These are phyloP conservation scores for Linnaemya vulpina DNA, from an alignment of 2,888 invertebrate genomes.

Conservation along the genomic window DNA sequence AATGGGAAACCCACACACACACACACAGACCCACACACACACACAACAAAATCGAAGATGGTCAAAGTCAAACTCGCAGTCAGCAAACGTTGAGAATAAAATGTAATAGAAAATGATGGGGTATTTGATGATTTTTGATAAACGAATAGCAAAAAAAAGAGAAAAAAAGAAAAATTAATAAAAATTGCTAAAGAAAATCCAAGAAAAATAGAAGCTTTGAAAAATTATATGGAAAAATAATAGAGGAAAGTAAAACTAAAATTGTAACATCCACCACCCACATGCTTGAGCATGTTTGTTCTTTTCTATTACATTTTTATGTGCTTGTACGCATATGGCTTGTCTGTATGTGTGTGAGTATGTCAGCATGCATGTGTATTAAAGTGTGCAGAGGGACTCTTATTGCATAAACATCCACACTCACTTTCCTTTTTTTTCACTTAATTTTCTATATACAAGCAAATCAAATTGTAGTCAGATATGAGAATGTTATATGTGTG, in stretches of 20 bases:
- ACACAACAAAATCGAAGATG: conserved; percentile 17
- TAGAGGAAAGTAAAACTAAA: conserved; percentile 51
- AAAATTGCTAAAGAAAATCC: conserved; percentile 45
- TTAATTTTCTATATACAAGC: neutral
- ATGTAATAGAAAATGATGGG: conserved; percentile 1
- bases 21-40: neutral
- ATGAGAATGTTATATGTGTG: neutral
- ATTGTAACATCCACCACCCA: conserved; percentile 55
- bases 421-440: neutral
- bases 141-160: conserved; percentile 12
- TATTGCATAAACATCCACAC: neutral
- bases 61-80: conserved; percentile 30
- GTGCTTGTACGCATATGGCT: neutral
- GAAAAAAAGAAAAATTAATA: conserved; percentile 12
- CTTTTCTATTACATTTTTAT: conserved; percentile 54
- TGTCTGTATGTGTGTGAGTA: too few species aligned
- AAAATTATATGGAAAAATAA: conserved; percentile 42
- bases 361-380: neutral
- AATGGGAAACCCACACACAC: neutral
- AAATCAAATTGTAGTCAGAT: conserved; percentile 10
- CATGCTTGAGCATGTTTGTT: conserved; percentile 37
- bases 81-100: neutral
- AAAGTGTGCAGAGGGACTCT: neutral
- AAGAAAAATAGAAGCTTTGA: conserved; percentile 45
- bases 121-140: neutral